Evolutionary conservation across 1,140 invertebrate genomes (phyloP), one percentile per base, ranked within the genome.

Genomic region (Anadara kagoshimensis): DNA sequence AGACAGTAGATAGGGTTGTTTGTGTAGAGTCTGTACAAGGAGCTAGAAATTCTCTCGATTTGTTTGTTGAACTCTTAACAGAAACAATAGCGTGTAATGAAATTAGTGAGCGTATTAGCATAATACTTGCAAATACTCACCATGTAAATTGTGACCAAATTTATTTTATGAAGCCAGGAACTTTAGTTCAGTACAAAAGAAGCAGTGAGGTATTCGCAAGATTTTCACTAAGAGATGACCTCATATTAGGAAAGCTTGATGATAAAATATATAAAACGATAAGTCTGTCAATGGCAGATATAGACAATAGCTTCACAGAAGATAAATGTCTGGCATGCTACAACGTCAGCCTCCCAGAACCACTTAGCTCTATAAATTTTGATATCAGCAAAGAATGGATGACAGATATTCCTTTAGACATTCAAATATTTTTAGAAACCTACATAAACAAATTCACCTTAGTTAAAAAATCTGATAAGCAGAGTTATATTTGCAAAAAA

Each of bases 321-420:
- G 14, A 16, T 2, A 57, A 29, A 57, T 57, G 56, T 14, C 5
- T 29, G 3, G 22, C 56, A 12, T 57, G 56, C 12, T 57, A 22
- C 24, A 11, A 57, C 10, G 24, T 18, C 14, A 36, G 10, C 16
- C 4, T 43, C 0, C 11, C 20, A n/a, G 43, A 59, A 59, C 36
- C 29, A 24, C 18, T 59, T n/a, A 43, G 29, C 11, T 59, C 43
- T n/a, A 29, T 43, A n/a, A 59, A 41, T 8, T 59, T 59, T 59
- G 3, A n/a, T 1, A 18, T 59, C 11, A 18, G 41, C 0, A 5
- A 59, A 43, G 57, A 59, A 59, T 59, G 36, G 57, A 43, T 59
- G n/a, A 20, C 43, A 5, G 57, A 59, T 18, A 22, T 59, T 8
- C 57, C 57, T n/a, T n/a, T 59, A 43, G 57, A 59, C n/a, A 59